These are phyloP conservation scores for Vireo griseus DNA, from an alignment of 2,797 vertebrate species.

Conservation along the genomic window DNA sequence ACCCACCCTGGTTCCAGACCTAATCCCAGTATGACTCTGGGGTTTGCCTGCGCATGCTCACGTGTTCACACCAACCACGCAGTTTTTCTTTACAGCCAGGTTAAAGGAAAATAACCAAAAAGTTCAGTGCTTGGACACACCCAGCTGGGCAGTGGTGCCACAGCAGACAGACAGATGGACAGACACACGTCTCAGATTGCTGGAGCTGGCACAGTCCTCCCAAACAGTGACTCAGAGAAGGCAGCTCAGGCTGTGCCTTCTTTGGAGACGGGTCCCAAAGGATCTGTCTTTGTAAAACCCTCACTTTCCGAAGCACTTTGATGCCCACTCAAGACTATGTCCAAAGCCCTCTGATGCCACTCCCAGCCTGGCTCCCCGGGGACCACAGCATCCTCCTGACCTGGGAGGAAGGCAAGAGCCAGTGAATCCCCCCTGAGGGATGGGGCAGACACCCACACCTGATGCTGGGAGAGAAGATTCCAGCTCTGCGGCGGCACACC, in stretches of 20 bases:
- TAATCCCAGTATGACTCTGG: neutral
- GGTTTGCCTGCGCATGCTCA: rapidly evolving
- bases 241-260: neutral
- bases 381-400: neutral
- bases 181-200: neutral
- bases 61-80: neutral
- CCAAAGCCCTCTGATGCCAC: neutral
- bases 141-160: neutral
- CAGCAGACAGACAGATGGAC: neutral
- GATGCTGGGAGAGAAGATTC: neutral
- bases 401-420: neutral
- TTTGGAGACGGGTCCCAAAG: neutral
- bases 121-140: neutral
- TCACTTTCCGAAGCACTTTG: neutral
- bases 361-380: neutral
- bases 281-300: neutral
- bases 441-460: neutral
- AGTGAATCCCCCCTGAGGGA: rapidly evolving
- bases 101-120: neutral
- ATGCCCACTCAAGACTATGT: neutral
- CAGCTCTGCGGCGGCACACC: rapidly evolving
- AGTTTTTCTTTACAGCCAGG: neutral
- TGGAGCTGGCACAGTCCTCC: neutral
- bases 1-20: neutral
- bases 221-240: neutral